Conservation (phyloP, 2,113 vertebrate species). For the Onychorhynchus coronatus region DNA sequence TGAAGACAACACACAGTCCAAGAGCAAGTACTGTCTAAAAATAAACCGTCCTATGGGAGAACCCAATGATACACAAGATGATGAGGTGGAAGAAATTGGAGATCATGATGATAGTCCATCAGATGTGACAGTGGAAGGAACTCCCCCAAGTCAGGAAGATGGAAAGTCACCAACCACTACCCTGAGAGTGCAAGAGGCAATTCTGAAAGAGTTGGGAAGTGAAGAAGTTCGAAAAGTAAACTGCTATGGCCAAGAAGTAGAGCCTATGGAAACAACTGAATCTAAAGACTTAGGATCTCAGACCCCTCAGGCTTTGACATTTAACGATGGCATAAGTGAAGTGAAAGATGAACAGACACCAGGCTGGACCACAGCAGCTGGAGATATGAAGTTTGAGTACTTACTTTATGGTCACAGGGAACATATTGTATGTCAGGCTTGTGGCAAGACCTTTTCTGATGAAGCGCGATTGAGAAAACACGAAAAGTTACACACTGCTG, state of each 20-base stretch:
- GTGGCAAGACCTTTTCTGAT: conserved; percentile 89
- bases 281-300: conserved; percentile 86
- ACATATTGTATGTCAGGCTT: conserved; percentile 89
- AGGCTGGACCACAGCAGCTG: conserved; percentile 84
- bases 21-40: conserved; percentile 84
- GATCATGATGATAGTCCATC: conserved; percentile 89
- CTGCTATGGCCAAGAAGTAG: conserved; percentile 97
- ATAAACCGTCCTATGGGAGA: conserved; percentile 83
- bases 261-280: conserved; percentile 86
- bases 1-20: conserved; percentile 83
- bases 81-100: conserved; percentile 90
- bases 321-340: conserved; percentile 91
- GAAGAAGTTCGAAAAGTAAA: conserved; percentile 96
- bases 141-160: conserved; percentile 82
- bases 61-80: conserved; percentile 78
- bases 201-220: conserved; percentile 93
- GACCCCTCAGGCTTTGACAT: conserved; percentile 87
- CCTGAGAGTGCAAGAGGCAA: conserved; percentile 93
- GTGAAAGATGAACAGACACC: conserved; percentile 88
- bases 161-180: conserved; percentile 85
- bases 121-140: conserved; percentile 83
- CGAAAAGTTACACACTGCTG: conserved; percentile 93
- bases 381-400: conserved; percentile 98
- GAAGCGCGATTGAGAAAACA: conserved; percentile 92
- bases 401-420: conserved; percentile 94